Evolutionary conservation across 2,888 invertebrate genomes (phyloP).

Genomic region (Priocnemis perturbator): DNA sequence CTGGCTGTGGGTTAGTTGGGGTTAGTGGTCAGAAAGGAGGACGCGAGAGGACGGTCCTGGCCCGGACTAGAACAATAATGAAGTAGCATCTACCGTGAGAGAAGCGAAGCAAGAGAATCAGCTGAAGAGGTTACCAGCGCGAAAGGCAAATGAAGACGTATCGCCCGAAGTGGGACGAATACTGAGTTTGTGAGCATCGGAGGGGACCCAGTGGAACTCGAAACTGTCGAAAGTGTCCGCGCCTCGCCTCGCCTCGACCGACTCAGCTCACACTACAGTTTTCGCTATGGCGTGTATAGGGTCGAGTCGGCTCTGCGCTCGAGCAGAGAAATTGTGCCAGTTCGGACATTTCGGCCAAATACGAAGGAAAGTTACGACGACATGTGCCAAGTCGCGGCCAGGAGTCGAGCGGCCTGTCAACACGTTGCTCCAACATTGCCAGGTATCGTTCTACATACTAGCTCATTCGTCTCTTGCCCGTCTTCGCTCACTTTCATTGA

Average conservation of each 20-base stretch:
- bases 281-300: conserved; percentile 90
- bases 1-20: too few relatives aligned
- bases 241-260: conserved; percentile 52
- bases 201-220: conserved; percentile 65
- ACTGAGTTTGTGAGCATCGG: conserved; percentile 37
- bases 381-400: conserved; percentile 83
- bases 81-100: too few relatives aligned
- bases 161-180: conserved; percentile 17
- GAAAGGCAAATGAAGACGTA: conserved; percentile 23
- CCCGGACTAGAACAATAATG: too few relatives aligned
- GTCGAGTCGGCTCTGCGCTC: conserved; percentile 88
- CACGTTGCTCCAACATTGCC: conserved; percentile 73
- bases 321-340: conserved; percentile 89
- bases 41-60: too few relatives aligned
- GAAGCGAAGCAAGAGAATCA: too few relatives aligned
- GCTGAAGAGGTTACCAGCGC: conserved; percentile 1
- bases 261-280: conserved; percentile 82
- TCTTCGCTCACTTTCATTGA: conserved; percentile 1
- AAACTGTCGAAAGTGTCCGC: conserved; percentile 70
- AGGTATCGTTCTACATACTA: conserved; percentile 67
- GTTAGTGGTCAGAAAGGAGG: too few relatives aligned
- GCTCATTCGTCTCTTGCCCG: conserved; percentile 17
- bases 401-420: conserved; percentile 78
- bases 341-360: conserved; percentile 80
- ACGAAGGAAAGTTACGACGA: conserved; percentile 81